A percentile compares a stretch with the other conserved stretches of the same genome.
Evolutionary conservation across 2,888 invertebrate genomes (phyloP).

Genomic region (Acanthosepion pharaonis): DNA sequence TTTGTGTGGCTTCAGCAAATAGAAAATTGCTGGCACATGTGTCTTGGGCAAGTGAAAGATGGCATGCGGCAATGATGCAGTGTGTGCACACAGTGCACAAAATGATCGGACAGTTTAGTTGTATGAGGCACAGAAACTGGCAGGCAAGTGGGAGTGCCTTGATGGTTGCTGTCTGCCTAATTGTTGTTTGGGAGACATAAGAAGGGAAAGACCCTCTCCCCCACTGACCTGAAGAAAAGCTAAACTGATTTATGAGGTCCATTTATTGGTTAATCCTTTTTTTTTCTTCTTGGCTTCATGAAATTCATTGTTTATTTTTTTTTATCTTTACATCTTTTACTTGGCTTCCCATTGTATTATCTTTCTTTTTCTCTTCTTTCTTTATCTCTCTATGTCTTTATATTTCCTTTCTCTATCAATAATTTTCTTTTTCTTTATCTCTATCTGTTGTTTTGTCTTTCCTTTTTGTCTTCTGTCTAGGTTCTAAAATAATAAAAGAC

Average conservation of each 20-base stretch:
- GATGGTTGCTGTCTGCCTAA: not conserved
- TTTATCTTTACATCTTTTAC: not conserved
- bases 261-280: not conserved
- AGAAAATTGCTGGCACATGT: slow-evolving; percentile 33
- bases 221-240: not conserved
- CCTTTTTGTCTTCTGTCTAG: not conserved
- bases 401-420: not conserved
- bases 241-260: not conserved
- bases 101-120: not conserved
- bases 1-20: not conserved
- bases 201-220: not conserved
- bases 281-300: not conserved
- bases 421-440: not conserved
- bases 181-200: not conserved
- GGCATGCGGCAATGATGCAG: slow-evolving; percentile 58
- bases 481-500: not conserved
- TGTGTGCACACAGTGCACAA: slow-evolving; percentile 50
- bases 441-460: not conserved
- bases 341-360: not conserved
- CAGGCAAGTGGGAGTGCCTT: not conserved
- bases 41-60: not conserved
- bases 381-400: not conserved
- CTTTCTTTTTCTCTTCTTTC: not conserved
- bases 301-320: not conserved
- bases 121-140: not conserved